Evolutionary conservation across 2,113 vertebrate species (phyloP).

Genomic region (Seriola quinqueradiata): DNA sequence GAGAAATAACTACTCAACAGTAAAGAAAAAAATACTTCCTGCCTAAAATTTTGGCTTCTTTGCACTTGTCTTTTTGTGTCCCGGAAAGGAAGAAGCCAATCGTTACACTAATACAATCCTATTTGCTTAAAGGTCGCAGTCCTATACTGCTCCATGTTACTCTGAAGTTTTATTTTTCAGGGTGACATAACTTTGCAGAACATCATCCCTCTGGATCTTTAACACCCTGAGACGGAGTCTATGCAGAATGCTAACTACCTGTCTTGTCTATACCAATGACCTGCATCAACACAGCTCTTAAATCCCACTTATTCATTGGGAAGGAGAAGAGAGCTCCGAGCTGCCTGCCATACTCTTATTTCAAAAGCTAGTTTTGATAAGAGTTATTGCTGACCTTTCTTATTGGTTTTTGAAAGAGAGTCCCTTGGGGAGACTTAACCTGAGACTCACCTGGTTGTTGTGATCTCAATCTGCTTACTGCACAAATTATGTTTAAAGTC

Average conservation of each 20-base stretch:
- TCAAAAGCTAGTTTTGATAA: slow-evolving; percentile 40
- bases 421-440: slow-evolving; percentile 27
- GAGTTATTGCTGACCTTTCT: slow-evolving; percentile 59
- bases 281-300: slow-evolving; percentile 35
- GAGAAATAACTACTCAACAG: not conserved
- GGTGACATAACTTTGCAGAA: slow-evolving; percentile 20
- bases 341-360: slow-evolving; percentile 35
- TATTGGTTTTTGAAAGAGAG: slow-evolving; percentile 29
- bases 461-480: slow-evolving; percentile 14
- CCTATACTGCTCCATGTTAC: not conserved
- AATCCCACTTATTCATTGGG: slow-evolving; percentile 27
- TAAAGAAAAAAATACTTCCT: not conserved
- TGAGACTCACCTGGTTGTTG: slow-evolving; percentile 27
- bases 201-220: slow-evolving; percentile 9
- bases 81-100: slow-evolving; percentile 1
- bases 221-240: slow-evolving; percentile 19
- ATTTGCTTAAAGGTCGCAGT: slow-evolving; percentile 33
- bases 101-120: slow-evolving; percentile 6
- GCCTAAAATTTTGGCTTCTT: slow-evolving; percentile 1
- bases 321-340: slow-evolving; percentile 14
- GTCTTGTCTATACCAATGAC: slow-evolving; percentile 48
- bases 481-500: slow-evolving; percentile 4
- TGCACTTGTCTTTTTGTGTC: slow-evolving; percentile 23
- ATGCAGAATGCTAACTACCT: slow-evolving; percentile 39
- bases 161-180: slow-evolving; percentile 30